These are phyloP conservation scores for Hydrocynus forskahlii DNA, from an alignment of 2,797 vertebrate genomes.

Conservation along the genomic window DNA sequence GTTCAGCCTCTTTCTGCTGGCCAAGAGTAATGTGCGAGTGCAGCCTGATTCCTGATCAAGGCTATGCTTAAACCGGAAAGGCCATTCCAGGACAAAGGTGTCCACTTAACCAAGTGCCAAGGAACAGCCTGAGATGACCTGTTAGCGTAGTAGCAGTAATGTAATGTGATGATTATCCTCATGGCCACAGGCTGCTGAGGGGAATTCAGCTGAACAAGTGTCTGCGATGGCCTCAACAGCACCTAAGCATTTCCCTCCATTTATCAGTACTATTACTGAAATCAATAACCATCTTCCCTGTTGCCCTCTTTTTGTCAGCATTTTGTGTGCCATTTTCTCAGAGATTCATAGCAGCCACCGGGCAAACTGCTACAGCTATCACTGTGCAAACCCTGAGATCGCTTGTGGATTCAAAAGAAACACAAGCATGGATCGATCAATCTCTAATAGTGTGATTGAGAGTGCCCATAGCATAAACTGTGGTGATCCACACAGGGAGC, in stretches of 20 bases:
- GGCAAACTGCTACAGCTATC: slow-evolving; percentile 2
- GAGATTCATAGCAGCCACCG: slow-evolving; percentile 26
- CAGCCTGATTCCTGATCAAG: background rate
- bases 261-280: slow-evolving; percentile 49
- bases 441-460: slow-evolving; percentile 45
- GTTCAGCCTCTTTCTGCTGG: background rate
- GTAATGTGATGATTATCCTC: slow-evolving; percentile 40
- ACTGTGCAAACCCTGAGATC: slow-evolving; percentile 19
- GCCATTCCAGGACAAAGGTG: slow-evolving; percentile 14
- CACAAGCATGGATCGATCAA: slow-evolving; percentile 48
- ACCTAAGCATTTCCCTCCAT: slow-evolving; percentile 50
- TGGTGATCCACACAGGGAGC: slow-evolving; percentile 18
- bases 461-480: slow-evolving; percentile 1
- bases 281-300: slow-evolving; percentile 60
- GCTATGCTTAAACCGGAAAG: background rate
- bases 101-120: slow-evolving; percentile 14
- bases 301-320: slow-evolving; percentile 46
- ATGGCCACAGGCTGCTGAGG: slow-evolving; percentile 6
- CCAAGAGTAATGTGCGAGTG: slow-evolving; percentile 16
- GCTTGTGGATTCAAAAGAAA: slow-evolving; percentile 41
- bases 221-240: slow-evolving; percentile 42
- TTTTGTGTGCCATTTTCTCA: slow-evolving; percentile 49
- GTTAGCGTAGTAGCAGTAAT: background rate
- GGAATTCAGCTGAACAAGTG: slow-evolving; percentile 27
- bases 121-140: slow-evolving; percentile 9